A percentile compares a stretch with the other conserved stretches of the same genome.
Conservation (phyloP, 2,888 invertebrate species). For the Sericinus montela region DNA sequence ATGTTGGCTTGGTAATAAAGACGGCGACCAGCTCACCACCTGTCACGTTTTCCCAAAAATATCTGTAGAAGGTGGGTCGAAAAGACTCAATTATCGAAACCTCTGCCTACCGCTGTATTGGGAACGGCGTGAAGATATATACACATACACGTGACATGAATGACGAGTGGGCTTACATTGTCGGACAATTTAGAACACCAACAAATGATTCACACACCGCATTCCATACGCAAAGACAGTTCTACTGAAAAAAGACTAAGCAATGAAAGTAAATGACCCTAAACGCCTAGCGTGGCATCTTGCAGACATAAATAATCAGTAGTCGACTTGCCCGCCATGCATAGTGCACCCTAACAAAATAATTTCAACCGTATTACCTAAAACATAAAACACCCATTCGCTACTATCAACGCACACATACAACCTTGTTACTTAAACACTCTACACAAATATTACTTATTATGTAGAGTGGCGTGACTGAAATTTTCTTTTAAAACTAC, state of each 20-base stretch:
- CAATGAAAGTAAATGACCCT: constrained; percentile 62
- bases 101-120: too few species aligned
- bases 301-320: constrained; percentile 64
- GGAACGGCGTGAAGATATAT: too few species aligned
- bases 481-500: constrained; percentile 47
- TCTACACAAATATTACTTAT: constrained; percentile 42
- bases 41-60: too few species aligned
- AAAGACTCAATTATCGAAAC: too few species aligned
- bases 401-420: constrained; percentile 5
- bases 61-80: too few species aligned
- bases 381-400: constrained; percentile 13
- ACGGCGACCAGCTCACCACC: too few species aligned
- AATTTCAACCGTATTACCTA: constrained; percentile 29
- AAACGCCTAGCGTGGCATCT: constrained; percentile 56
- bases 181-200: constrained; percentile 18
- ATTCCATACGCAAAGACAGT: constrained; percentile 33
- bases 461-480: constrained; percentile 64
- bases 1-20: too few species aligned
- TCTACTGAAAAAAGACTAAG: constrained; percentile 47
- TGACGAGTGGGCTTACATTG: constrained; percentile 9
- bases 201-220: constrained; percentile 27
- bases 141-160: constrained; percentile 8
- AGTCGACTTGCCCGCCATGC: constrained; percentile 43
- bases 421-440: constrained; percentile 14
- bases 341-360: constrained; percentile 35